Base-by-base conservation (phyloP, 1,140 invertebrate species). In the Plectrocnemia conspersa region DNA sequence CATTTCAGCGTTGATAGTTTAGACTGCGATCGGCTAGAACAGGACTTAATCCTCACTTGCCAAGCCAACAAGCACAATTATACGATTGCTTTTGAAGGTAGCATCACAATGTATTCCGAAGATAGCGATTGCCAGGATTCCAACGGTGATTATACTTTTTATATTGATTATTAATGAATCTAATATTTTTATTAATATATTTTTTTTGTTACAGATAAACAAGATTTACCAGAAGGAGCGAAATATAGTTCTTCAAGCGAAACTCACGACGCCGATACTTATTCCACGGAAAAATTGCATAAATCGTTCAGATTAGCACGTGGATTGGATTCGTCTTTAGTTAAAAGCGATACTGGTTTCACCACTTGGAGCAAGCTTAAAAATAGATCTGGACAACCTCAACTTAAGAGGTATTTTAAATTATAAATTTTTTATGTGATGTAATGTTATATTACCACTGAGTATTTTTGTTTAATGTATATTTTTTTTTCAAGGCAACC, bases 51-150 rank as follows among this genome's bases (percentile, higher is more conserved):
- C 64, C 77, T 93, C 25, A 94, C 91, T 45, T 90, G 88, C 68
- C 86, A 88, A 67, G 86, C 88, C 10, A 93, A 95, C 66, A 93
- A 93, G 75, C 86, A 93, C 67, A 94, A 93, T 73, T 95, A 95
- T 68, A 95, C 91, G 45, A 93, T 95, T 64, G 91, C 91, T 41
- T 94, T 94, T 65, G 90, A 94, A 75, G 90, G 88, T 61, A 91
- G 89, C 64, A 79, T 85, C 55, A 84, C 88, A 27, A 85, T 87
- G 77, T 90, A 88, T 67, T 89, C 88, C 7, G 88, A 90, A 71
- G 86, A 88, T 64, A 91, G 87, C 59, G 74, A 76, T 64, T 72
- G 48, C 32, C 56, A 58, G 22, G 60, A 62, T 19, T 54, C 56
- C 15, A 58, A 62, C 38, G 60, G 56, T 58, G 40, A 38, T 7